Evolutionary conservation across 2,797 vertebrate genomes (phyloP).

Genomic region (Lophotriccus pileatus): DNA sequence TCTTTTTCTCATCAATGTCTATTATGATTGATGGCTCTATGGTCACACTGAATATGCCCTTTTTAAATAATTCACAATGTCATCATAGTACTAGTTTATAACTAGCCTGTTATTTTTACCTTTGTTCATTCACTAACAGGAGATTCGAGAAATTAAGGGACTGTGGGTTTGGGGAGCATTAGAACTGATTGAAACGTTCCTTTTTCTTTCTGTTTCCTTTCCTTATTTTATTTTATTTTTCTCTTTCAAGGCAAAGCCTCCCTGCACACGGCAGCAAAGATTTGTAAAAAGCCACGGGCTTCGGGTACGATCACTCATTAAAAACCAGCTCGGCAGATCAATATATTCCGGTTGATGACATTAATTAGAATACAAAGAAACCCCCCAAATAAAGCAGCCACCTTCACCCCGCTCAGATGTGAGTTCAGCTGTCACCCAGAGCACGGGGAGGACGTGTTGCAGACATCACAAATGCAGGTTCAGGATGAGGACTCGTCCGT

Average conservation of each 20-base stretch:
- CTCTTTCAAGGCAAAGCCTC: background rate
- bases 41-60: slow-evolving; percentile 98
- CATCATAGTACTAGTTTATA: slow-evolving; percentile 98
- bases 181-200: slow-evolving; percentile 56
- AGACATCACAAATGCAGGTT: background rate
- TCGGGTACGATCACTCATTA: background rate
- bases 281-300: background rate
- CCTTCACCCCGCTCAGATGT: background rate
- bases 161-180: slow-evolving; percentile 57
- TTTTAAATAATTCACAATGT: slow-evolving; percentile 99
- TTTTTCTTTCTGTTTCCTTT: background rate
- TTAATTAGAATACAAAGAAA: slow-evolving; percentile 42
- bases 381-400: background rate
- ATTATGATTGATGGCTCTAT: slow-evolving; percentile 99
- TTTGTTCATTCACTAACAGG: slow-evolving; percentile 92
- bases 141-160: slow-evolving; percentile 92
- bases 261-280: background rate
- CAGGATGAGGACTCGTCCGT: background rate
- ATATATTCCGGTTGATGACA: background rate
- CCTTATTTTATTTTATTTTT: background rate
- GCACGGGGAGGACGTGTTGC: background rate
- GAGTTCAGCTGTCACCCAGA: background rate
- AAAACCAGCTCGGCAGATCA: background rate
- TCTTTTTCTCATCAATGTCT: slow-evolving; percentile 98
- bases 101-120: slow-evolving; percentile 98